Evolutionary conservation across 2,888 invertebrate species (phyloP).

Genomic region (Lithophane semibrunnea): DNA sequence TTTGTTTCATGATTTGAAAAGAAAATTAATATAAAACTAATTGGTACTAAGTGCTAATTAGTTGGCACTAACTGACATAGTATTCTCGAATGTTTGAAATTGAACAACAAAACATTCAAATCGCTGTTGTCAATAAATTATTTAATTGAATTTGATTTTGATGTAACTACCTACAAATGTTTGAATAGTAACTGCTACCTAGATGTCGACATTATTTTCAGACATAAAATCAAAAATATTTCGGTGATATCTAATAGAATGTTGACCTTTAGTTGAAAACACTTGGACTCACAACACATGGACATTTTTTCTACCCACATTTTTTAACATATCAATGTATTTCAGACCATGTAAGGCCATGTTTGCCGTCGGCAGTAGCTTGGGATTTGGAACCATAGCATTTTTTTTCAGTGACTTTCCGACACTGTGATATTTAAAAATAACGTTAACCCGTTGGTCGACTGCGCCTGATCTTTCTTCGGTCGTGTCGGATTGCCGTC

Average conservation of each 20-base stretch:
- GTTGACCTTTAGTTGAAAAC: background rate
- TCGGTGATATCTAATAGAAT: background rate
- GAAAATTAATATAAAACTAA: background rate
- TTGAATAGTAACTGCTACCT: background rate
- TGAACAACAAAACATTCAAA: background rate
- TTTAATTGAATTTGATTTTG: slow-evolving; percentile 2
- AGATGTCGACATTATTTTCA: background rate
- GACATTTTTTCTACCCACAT: background rate
- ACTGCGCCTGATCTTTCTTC: too few relatives aligned
- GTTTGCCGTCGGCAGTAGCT: background rate
- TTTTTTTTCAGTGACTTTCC: background rate
- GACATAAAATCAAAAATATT: background rate
- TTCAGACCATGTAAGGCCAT: too few relatives aligned
- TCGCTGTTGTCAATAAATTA: too few relatives aligned
- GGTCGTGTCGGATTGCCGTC: too few relatives aligned
- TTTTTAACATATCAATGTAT: background rate
- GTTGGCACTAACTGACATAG: background rate
- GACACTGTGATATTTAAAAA: background rate
- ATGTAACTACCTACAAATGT: background rate
- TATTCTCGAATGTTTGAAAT: background rate
- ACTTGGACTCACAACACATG: too few relatives aligned
- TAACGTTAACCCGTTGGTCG: background rate
- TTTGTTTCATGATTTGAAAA: background rate
- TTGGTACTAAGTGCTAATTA: background rate
- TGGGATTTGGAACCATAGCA: background rate